Base-by-base conservation (phyloP, 2,113 vertebrate genomes). In the Amphiprion ocellaris region DNA sequence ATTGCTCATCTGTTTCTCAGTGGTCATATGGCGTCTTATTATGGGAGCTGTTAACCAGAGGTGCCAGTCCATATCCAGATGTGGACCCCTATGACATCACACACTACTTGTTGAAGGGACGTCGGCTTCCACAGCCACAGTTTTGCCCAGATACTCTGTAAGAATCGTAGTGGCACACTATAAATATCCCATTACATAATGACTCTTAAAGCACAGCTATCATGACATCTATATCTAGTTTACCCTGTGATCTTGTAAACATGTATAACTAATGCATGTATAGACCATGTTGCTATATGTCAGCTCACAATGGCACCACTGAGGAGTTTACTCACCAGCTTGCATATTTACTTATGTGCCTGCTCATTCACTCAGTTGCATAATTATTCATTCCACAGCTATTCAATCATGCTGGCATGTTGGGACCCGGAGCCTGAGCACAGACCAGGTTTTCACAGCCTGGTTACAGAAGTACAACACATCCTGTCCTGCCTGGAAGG, bases 1-100 rank as follows among this genome's bases (percentile, higher is more conserved):
- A 15, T 14, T 49, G 12, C 4, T 63, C 23, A 4, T 71, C 6
- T 85, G 10, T 81, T 80, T 81, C 0, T 10, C 87, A 99, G 97
- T 99, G 97, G 98, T 99, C 98, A 0, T 99, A 98, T 1, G 97
- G 98, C 12, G 93, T 99, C 82, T 90, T 99, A 87, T 76, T 98
- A 86, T 99, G 98, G 98, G 98, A 99, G 92, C 91, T 99, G 92
- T 77, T 99, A 88, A 99, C 98, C 0, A 95, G 97, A 71, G 98
- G 98, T 3, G 96, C 97, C 0, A 96, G 96, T 0, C 98, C 98
- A 0, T 99, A 99, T 74, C 92, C 97, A 0, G 94, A 95, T 11
- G 95, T 99, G 23, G 96, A 99, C 79, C 96, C 97, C 4, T 99
- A 98, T 12, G 98, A 99, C 90, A 96, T 99, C 81, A 93, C 96